A percentile compares a stretch with the other conserved stretches of the same genome.
Conservation (phyloP, 2,888 invertebrate genomes). For the Pseudanteris insignis region DNA sequence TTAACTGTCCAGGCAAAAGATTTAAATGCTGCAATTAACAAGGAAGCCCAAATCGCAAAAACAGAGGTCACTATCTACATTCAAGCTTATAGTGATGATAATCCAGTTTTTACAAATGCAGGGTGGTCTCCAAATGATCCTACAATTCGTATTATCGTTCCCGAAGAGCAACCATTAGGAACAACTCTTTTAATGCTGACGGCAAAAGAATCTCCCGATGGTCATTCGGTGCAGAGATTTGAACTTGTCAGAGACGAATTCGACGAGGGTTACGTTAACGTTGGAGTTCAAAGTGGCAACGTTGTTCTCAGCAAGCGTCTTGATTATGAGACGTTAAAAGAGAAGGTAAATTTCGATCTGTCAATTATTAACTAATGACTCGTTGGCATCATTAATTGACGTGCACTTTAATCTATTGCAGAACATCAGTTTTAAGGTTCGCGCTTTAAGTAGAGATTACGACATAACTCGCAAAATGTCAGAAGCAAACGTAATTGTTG, state of each 20-base stretch:
- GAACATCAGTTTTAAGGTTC: conserved; percentile 67
- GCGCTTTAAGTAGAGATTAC: conserved; percentile 65
- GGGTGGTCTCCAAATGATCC: conserved; percentile 80
- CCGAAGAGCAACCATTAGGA: conserved; percentile 81
- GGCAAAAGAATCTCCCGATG: conserved; percentile 77
- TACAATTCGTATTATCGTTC: conserved; percentile 73
- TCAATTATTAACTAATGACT: conserved; percentile 10
- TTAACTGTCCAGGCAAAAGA: conserved; percentile 78
- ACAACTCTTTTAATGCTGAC: conserved; percentile 75
- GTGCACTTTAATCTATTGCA: conserved; percentile 48
- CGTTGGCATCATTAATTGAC: conserved; percentile 12
- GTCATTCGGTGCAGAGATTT: conserved; percentile 71
- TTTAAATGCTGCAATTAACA: conserved; percentile 75
- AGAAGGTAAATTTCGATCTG: conserved; percentile 66
- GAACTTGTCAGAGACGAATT: conserved; percentile 59
- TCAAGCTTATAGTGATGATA: conserved; percentile 80
- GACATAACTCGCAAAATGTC: conserved; percentile 69
- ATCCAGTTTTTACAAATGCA: conserved; percentile 77
- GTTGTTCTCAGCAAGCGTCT: conserved; percentile 78
- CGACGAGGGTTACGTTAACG: conserved; percentile 61
- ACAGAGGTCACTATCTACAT: conserved; percentile 81
- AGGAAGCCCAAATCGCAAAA: conserved; percentile 72
- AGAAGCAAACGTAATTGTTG: conserved; percentile 75
- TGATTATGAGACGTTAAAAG: conserved; percentile 79
- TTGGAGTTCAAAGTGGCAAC: conserved; percentile 76